Evolutionary conservation across 2,797 vertebrate genomes (phyloP).

Genomic region (Helarctos malayanus): DNA sequence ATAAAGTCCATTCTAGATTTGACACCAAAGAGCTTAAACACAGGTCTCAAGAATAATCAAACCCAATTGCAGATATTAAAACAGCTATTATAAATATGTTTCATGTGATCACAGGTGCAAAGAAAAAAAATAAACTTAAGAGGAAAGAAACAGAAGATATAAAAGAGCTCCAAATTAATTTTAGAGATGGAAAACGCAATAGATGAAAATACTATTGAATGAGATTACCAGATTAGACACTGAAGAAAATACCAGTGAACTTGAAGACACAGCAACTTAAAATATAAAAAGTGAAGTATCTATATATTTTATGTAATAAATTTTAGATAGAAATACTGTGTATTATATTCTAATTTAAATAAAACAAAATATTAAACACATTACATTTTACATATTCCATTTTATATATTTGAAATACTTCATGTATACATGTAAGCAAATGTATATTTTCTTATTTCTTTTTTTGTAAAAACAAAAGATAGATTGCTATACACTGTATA

Average conservation of each 20-base stretch:
- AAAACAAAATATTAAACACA: neutral
- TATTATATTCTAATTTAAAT: neutral
- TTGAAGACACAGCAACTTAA: neutral
- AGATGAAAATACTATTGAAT: neutral
- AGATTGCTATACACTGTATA: neutral
- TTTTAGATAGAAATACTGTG: neutral
- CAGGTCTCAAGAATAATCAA: neutral
- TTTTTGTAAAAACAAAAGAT: neutral
- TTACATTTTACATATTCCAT: neutral
- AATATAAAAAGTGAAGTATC: neutral
- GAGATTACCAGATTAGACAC: neutral
- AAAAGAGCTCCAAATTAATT: neutral
- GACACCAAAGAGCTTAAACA: conserved; percentile 8
- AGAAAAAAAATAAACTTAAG: neutral
- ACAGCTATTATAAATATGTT: neutral
- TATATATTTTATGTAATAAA: neutral
- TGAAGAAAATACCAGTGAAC: neutral
- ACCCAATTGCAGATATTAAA: neutral
- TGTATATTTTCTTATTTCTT: neutral
- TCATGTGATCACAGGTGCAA: neutral
- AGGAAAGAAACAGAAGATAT: neutral
- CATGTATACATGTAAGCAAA: neutral
- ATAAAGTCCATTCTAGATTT: neutral
- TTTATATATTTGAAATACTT: neutral
- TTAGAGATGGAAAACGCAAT: neutral